Percentiles rank a stretch among this genome's conserved stretches.
These are phyloP conservation scores for Brachypteracias leptosomus DNA, from an alignment of 2,113 vertebrate species.

Conservation along the genomic window DNA sequence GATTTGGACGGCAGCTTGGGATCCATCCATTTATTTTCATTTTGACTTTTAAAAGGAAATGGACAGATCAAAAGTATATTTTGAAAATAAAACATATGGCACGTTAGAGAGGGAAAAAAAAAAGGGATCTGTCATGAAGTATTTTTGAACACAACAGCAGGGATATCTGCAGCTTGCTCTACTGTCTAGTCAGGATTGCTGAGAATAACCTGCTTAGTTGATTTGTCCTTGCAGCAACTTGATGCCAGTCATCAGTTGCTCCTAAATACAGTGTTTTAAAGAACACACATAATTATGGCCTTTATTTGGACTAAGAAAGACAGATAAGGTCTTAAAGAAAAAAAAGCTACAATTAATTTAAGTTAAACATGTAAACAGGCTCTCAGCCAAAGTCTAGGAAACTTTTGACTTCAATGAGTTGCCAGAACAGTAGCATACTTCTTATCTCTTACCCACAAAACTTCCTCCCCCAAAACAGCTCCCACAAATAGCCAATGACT, in stretches of 20 bases:
- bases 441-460: conserved; percentile 27
- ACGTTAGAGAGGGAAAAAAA: background rate
- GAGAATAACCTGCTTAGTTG: background rate
- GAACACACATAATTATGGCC: conserved; percentile 34
- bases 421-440: background rate
- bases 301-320: conserved; percentile 59
- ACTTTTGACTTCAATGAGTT: background rate
- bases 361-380: conserved; percentile 32
- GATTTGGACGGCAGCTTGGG: background rate
- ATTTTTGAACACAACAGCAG: conserved; percentile 6
- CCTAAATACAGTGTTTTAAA: conserved; percentile 18
- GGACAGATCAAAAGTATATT: background rate
- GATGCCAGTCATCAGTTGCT: conserved; percentile 34
- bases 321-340: conserved; percentile 51
- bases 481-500: conserved; percentile 3
- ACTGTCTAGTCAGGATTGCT: background rate
- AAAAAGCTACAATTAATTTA: conserved; percentile 50
- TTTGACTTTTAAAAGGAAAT: conserved; percentile 7
- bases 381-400: background rate
- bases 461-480: background rate
- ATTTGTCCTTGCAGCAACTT: conserved; percentile 21
- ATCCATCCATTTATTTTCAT: background rate
- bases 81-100: conserved; percentile 1
- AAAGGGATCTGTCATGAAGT: background rate
- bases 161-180: background rate